Percentiles rank a stretch among this genome's conserved stretches.
Conservation (phyloP, 2,797 vertebrate genomes). For the Urosaurus nigricauda region DNA sequence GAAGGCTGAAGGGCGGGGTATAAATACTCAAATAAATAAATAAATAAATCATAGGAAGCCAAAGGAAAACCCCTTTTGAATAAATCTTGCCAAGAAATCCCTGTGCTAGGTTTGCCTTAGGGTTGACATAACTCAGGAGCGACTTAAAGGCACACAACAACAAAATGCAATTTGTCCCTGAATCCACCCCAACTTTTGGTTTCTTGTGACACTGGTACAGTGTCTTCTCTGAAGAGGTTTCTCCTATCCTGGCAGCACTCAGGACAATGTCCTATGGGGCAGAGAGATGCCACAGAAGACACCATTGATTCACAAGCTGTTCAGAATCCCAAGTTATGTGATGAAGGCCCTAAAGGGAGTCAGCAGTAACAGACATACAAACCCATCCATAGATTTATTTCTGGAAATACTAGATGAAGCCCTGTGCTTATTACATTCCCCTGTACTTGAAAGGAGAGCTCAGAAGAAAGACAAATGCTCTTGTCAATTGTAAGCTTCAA, state of each 20-base stretch:
- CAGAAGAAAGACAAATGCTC: conserved; percentile 42
- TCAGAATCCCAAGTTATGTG: not conserved
- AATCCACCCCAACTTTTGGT: not conserved
- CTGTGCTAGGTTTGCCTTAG: too few species aligned
- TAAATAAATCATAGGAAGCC: too few species aligned
- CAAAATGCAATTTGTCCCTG: not conserved
- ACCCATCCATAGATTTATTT: conserved; percentile 24
- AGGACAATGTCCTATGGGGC: not conserved
- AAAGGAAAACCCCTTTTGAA: too few species aligned
- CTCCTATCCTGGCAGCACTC: not conserved
- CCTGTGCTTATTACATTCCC: conserved; percentile 41
- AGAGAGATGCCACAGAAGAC: not conserved
- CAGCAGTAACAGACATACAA: not conserved
- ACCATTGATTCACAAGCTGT: not conserved
- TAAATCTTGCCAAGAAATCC: too few species aligned
- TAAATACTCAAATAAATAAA: too few species aligned
- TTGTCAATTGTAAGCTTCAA: conserved; percentile 52
- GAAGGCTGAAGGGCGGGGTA: too few species aligned
- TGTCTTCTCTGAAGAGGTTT: not conserved
- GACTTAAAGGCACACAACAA: too few species aligned
- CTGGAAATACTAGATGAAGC: conserved; percentile 25
- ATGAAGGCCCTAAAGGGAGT: not conserved
- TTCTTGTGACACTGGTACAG: not conserved
- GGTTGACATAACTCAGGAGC: too few species aligned
- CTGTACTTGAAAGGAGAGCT: conserved; percentile 31